Evolutionary conservation across 2,113 vertebrate genomes (phyloP).

Genomic region (Colaptes auratus): DNA sequence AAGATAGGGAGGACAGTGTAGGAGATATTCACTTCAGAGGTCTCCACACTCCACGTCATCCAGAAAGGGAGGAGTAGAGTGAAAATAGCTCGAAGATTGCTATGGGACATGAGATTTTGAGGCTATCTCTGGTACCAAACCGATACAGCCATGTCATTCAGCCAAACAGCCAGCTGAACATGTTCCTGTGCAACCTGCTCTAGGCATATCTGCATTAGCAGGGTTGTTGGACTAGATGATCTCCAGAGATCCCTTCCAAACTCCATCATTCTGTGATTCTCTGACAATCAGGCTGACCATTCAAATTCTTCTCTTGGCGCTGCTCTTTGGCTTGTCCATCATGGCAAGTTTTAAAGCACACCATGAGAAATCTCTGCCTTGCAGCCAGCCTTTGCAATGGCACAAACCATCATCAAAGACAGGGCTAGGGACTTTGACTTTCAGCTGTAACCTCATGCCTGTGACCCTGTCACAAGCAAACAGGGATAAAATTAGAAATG

Average conservation of each 20-base stretch:
- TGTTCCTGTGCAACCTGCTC: no score
- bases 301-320: fast-evolving
- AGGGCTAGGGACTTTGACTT: neutral
- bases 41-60: neutral
- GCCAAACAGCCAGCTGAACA: neutral
- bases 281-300: neutral
- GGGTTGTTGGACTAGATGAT: no score
- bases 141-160: fast-evolving
- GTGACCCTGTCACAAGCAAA: neutral
- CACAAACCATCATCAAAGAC: neutral
- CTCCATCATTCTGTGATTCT: no score
- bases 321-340: neutral
- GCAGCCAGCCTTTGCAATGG: neutral
- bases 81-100: neutral
- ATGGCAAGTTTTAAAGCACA: fast-evolving
- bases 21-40: neutral
- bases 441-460: neutral
- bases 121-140: neutral
- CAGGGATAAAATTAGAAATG: neutral
- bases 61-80: neutral
- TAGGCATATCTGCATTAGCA: no score
- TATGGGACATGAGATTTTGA: fast-evolving
- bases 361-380: neutral
- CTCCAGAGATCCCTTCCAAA: no score
- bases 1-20: fast-evolving